Base-by-base conservation (phyloP, 1,140 invertebrate genomes). In the Drosophila ficusphila region DNA sequence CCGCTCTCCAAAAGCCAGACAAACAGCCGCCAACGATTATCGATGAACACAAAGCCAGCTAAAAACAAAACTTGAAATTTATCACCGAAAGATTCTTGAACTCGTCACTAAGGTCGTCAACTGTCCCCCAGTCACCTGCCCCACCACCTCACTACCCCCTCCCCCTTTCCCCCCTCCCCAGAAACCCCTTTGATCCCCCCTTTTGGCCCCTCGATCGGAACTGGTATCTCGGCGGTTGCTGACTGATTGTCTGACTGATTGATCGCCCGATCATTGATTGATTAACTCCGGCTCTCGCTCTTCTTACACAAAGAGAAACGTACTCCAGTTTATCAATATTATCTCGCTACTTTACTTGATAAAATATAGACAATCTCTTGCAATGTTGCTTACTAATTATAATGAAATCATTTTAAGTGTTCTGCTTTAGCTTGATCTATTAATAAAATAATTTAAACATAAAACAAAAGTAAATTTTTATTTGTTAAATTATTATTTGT, bases 181-280 rank as follows among this genome's bases (percentile, higher is more conserved):
- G n/a, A n/a, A n/a, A n/a, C n/a, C n/a, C n/a, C n/a, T n/a, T n/a
- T n/a, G n/a, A n/a, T 1, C n/a, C 19, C 47, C 14, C 2, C 12
- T 25, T 5, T 9, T 4, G 9, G 1, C 1, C 19, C 21, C 1
- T 9, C n/a, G 27, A 23, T 19, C 16, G 1, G 5, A 67, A 67
- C 62, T 33, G 48, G 65, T 68, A 19, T 52, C 36, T 18, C 16
- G n/a, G 19, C 23, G 46, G 19, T 14, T 33, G 25, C 18, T 46
- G 54, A 60, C 39, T 46, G 62, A 54, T 69, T 68, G 65, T 54
- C 69, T 69, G 62, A 65, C 62, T 65, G 62, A 67, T 68, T 68
- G 48, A 69, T 53, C 47, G 39, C 29, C 14, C 23, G 64, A 69
- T 68, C 52, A 39, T 53, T 68, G 65, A 69, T 68, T 68, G 65